Evolutionary conservation across 2,113 vertebrate species (phyloP), one percentile per base, ranked within the genome.

Genomic region (Microcebus murinus): DNA sequence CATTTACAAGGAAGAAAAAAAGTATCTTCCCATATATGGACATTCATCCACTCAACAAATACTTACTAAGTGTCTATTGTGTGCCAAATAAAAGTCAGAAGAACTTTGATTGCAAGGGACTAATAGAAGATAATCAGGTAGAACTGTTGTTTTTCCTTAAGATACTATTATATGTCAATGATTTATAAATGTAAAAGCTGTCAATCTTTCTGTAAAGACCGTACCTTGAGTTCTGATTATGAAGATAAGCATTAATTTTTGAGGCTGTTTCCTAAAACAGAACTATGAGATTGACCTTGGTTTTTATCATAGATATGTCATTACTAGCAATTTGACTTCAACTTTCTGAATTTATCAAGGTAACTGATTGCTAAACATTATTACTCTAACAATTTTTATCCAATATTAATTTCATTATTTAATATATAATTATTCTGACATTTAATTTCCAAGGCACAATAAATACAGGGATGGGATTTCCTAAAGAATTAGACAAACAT

Each of bases 301-400:
- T 50, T 90, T 91, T 85, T 88, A 68, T 36, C 90, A 83, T 12
- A 25, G 4, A 36, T 82, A 48, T 71, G 31, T 76, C 39, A 95
- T 31, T 80, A 39, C 15, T 36, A 67, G 14, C 29, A 94, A 67
- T 94, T 68, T 92, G 48, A 95, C 31, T 86, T 96, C 31, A 94
- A 17, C 23, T 71, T 93, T 84, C 70, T 88, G 8, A 90, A 81
- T 15, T 95, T 65, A 76, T 50, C 39, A 81, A 45, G 21, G 48
- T 59, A 89, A 59, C 57, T 63, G 34, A 73, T 48, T 71, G 87
- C 45, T 63, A 90, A 90, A 83, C 6, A 27, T 39, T 68, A 92
- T 94, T 39, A 31, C 18, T 73, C 36, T 39, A 80, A 76, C 9
- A 82, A 21, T 55, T 67, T 83, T 65, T 94, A 48, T 50, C 36